phyloP scores from a whole-genome alignment of 2,113 vertebrate species.

The Pygoscelis adeliae region DNA sequence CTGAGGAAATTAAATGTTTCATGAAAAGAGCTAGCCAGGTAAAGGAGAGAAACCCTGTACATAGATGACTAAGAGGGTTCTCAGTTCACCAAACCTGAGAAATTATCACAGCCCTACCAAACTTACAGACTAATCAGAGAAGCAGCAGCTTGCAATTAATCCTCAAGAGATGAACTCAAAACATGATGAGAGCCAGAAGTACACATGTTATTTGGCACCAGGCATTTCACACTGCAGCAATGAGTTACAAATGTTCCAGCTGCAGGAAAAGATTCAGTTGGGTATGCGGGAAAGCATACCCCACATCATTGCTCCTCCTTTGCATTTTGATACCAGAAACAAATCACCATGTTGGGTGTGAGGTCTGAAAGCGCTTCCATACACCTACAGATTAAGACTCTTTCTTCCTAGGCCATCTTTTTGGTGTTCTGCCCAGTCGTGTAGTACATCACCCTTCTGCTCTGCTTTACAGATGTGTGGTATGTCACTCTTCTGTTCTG shows the following conservation, averaged over 20 bases:
- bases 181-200: neutral
- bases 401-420: neutral
- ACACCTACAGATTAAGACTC: neutral
- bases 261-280: neutral
- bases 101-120: accelerated
- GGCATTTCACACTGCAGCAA: neutral
- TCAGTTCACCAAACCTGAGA: neutral
- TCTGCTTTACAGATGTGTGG: neutral
- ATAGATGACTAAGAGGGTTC: neutral
- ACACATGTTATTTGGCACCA: neutral
- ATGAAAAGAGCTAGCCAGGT: neutral
- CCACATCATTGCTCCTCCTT: neutral
- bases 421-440: neutral
- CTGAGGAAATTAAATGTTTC: neutral
- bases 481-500: neutral
- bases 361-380: neutral
- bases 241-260: neutral
- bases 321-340: neutral
- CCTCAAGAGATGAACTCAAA: neutral
- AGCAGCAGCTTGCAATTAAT: neutral
- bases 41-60: neutral
- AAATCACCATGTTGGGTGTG: neutral
- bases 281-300: neutral
- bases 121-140: neutral
- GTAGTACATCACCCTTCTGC: neutral